phyloP scores from a whole-genome alignment of 1,140 invertebrate genomes.

The Tetramorium simillimum region DNA sequence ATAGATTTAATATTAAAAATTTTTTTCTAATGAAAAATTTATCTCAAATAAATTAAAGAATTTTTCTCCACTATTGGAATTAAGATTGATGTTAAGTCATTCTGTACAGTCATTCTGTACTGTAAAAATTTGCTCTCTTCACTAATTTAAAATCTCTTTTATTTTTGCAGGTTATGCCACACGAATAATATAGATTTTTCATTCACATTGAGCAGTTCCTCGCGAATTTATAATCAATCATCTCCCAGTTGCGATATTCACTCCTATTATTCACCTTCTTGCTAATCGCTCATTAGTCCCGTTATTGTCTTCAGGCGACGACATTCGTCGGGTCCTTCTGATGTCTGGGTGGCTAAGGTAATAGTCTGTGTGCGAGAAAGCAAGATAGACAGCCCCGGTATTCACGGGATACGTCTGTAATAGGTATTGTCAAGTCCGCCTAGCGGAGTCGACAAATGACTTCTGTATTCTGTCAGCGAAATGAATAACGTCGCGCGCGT shows the following conservation, averaged over 20 bases:
- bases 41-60: background rate
- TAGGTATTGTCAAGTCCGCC: slow-evolving; percentile 54
- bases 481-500: slow-evolving; percentile 50
- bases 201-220: background rate
- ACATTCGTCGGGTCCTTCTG: slow-evolving; percentile 39
- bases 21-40: background rate
- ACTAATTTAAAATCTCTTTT: background rate
- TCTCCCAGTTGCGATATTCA: background rate
- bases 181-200: background rate
- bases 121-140: background rate
- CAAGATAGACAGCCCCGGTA: background rate
- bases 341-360: slow-evolving; percentile 31
- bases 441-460: slow-evolving; percentile 53
- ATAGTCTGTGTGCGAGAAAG: slow-evolving; percentile 20
- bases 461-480: slow-evolving; percentile 54
- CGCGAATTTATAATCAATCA: slow-evolving; percentile 41
- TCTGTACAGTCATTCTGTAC: background rate
- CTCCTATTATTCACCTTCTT: background rate
- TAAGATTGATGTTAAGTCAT: background rate
- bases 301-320: slow-evolving; percentile 37
- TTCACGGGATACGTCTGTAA: slow-evolving; percentile 43
- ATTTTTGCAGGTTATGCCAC: background rate
- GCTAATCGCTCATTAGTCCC: slow-evolving; percentile 56
- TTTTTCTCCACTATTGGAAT: background rate
- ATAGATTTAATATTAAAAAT: background rate